A percentile compares a stretch with the other conserved stretches of the same genome.
Evolutionary conservation across 2,797 vertebrate species (phyloP).

Genomic region (Percopsis omiscomaycus): DNA sequence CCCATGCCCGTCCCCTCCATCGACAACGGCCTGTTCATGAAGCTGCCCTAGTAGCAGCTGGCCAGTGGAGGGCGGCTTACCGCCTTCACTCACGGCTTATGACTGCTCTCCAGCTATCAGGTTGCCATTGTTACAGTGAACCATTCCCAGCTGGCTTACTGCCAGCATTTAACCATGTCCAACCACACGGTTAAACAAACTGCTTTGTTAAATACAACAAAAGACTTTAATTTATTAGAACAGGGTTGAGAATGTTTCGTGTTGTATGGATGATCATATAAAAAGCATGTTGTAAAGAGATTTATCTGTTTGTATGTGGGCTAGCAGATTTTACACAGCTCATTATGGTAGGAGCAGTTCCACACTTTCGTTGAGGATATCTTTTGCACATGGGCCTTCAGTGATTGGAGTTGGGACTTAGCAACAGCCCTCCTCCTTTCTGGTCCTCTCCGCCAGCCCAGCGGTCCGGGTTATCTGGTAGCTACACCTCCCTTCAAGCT

Average conservation of each 20-base stretch:
- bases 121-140: constrained; percentile 42
- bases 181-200: constrained; percentile 40
- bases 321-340: constrained; percentile 55
- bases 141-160: constrained; percentile 46
- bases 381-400: constrained; percentile 77
- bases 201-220: constrained; percentile 35
- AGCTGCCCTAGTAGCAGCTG: constrained; percentile 69
- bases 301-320: constrained; percentile 62
- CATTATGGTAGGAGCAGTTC: constrained; percentile 55
- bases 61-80: not conserved
- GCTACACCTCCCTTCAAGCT: constrained; percentile 67
- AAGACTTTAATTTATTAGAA: constrained; percentile 68
- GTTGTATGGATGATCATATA: constrained; percentile 56
- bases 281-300: constrained; percentile 79
- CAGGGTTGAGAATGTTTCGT: constrained; percentile 72
- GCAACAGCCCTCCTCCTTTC: constrained; percentile 54
- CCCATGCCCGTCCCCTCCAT: constrained; percentile 88
- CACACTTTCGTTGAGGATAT: constrained; percentile 50
- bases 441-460: constrained; percentile 61
- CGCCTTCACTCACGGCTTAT: constrained; percentile 16
- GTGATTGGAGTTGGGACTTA: constrained; percentile 57
- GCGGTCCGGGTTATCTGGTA: constrained; percentile 63
- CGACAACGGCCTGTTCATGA: constrained; percentile 90
- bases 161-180: constrained; percentile 28
- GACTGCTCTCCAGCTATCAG: constrained; percentile 32